phyloP scores from a whole-genome alignment of 1,140 invertebrate genomes.

The Dendrolimus kikuchii region DNA sequence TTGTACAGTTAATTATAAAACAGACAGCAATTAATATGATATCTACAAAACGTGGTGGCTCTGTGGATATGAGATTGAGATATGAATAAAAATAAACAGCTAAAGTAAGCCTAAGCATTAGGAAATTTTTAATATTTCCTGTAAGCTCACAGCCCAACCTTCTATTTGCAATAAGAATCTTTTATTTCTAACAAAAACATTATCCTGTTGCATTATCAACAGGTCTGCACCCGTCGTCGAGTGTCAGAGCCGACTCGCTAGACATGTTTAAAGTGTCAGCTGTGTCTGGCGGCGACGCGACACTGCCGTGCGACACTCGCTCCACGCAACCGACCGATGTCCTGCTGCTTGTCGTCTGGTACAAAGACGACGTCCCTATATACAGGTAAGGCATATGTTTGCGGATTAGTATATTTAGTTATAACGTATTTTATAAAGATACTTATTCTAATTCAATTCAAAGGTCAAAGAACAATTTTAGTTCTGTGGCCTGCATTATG shows the following conservation, averaged over 20 bases:
- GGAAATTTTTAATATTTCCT: too few species aligned
- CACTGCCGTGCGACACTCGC: constrained; percentile 74
- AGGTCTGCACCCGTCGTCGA: constrained; percentile 40
- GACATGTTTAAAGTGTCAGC: constrained; percentile 56
- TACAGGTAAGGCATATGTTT: constrained; percentile 63
- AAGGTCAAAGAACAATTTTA: too few species aligned
- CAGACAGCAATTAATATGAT: too few species aligned
- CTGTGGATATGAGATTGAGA: too few species aligned
- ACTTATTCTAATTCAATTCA: neutral
- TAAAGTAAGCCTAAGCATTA: too few species aligned
- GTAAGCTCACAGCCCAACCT: too few species aligned
- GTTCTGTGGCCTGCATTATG: too few species aligned
- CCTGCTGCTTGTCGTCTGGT: constrained; percentile 74
- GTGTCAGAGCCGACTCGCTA: constrained; percentile 42
- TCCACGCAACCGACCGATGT: constrained; percentile 70
- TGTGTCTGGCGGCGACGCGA: constrained; percentile 67
- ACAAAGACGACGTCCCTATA: constrained; percentile 75
- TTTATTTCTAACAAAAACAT: neutral
- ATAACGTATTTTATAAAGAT: neutral
- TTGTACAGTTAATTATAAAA: too few species aligned
- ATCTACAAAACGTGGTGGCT: too few species aligned
- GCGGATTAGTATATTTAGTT: neutral
- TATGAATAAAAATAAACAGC: too few species aligned
- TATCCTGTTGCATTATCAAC: constrained; percentile 17
- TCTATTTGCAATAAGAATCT: too few species aligned